Base-by-base conservation (phyloP, 2,797 vertebrate species). In the Pachyuromys duprasi region DNA sequence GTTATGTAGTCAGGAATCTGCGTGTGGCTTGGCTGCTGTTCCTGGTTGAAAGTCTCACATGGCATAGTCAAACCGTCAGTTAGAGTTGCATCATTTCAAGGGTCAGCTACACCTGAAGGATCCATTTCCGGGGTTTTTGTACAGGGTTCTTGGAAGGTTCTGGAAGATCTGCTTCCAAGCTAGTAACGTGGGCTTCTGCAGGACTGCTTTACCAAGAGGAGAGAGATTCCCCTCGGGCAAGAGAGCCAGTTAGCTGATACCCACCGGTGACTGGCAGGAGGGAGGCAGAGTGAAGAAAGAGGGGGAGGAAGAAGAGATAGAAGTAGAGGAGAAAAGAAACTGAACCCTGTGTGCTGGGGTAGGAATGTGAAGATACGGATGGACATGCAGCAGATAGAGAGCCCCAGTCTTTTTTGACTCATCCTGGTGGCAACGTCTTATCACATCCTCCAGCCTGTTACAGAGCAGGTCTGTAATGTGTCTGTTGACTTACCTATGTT, bases 121-220 rank as follows among this genome's bases (percentile, higher is more conserved):
- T 65, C 67, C 36, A 28, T 76, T 92, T 39, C 28, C 62, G 57
- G 74, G 74, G 65, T 45, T 67, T 69, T 67, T 76, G 42, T 69
- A 33, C 33, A 13, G 70, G n/a, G 13, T n/a, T 53, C 36, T 28
- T 6, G 45, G 60, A 36, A n/a, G 20, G n/a, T 20, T 75, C 65
- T 0, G 12, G 36, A 65, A 28, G 20, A 81, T 36, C 12, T 9
- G 53, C 45, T 75, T 89, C 80, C 42, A 49, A 39, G 18, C 42
- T 57, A n/a, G 36, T 13, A 20, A 33, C 4, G 1, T 0, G 26
- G 60, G 12, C n/a, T 74, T 92, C 53, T 63, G 42, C 17, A 55
- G 84, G 13, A 1, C 36, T 26, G 24, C 65, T 75, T 65, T 0
- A n/a, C 28, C 22, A 0, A 2, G 2, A 20, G 60, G 33, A 11